Evolutionary conservation across 2,797 vertebrate genomes (phyloP).

Genomic region (Phoxinus dragarum): DNA sequence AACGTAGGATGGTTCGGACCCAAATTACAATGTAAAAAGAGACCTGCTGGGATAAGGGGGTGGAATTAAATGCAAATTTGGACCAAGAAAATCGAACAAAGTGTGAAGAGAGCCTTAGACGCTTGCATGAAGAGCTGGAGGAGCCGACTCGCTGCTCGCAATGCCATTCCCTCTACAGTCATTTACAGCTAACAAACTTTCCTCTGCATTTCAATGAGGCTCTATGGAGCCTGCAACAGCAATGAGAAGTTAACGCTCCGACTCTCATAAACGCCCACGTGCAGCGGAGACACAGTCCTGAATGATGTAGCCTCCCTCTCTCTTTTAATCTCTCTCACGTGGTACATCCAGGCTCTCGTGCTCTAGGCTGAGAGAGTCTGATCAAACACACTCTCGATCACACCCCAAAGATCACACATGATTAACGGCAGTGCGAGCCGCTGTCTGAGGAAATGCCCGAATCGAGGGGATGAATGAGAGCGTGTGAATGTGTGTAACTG

Average conservation of each 20-base stretch:
- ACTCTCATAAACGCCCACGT: slow-evolving; percentile 64
- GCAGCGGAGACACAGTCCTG: background rate
- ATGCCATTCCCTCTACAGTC: slow-evolving; percentile 46
- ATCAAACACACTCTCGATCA: slow-evolving; percentile 33
- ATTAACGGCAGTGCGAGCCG: slow-evolving; percentile 36
- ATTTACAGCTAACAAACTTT: slow-evolving; percentile 70
- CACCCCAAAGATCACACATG: slow-evolving; percentile 43
- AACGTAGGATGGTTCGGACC: background rate
- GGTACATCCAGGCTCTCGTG: slow-evolving; percentile 8
- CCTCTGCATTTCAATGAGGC: slow-evolving; percentile 65
- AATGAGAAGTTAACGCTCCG: slow-evolving; percentile 75
- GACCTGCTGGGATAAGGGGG: background rate
- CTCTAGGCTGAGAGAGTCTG: slow-evolving; percentile 32
- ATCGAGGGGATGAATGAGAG: slow-evolving; percentile 41
- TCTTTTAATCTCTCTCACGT: slow-evolving; percentile 56
- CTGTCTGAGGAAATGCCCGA: slow-evolving; percentile 10
- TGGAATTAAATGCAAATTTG: background rate
- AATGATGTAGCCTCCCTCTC: slow-evolving; percentile 30
- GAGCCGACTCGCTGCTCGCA: slow-evolving; percentile 34
- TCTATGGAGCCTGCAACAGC: slow-evolving; percentile 68
- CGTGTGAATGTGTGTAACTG: slow-evolving; percentile 21
- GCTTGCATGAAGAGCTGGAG: background rate
- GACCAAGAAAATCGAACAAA: background rate
- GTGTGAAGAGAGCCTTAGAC: background rate
- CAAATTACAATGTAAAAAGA: background rate